Evolutionary conservation across 2,113 vertebrate species (phyloP), one percentile per base, ranked within the genome.

Genomic region (Redunca redunca): DNA sequence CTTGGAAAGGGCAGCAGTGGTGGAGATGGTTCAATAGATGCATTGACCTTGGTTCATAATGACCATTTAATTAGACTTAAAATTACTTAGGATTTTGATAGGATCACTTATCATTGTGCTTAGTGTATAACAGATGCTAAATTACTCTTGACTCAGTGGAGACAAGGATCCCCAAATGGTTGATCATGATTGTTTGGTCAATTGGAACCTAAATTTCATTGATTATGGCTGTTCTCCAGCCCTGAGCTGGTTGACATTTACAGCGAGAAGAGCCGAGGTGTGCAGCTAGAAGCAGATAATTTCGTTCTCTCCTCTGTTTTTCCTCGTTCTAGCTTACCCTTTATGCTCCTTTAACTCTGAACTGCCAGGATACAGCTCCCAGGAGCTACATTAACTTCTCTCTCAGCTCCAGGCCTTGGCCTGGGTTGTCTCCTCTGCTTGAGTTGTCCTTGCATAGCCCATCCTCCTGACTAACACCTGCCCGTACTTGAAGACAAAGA

Each of bases 11-110:
- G 95, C 10, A 26, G 5, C 11, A 55, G 33, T 81, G n/a, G 12
- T 90, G 23, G 67, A 92, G 77, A 88, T 60, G 84, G 40, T 82
- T 55, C 64, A 88, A 40, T 8, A 90, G 74, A 92, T 43, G 40
- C 36, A 67, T 17, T 88, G 81, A 95, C 89, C 71, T 93, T 94
- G 67, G 81, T 89, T 88, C n/a, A 46, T 90, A 85, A 92, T 60
- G 74, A 58, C 33, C 17, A 85, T 30, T 94, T 97, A n/a, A 48
- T 94, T 48, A 6, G 7, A 55, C 43, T 96, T 81, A 88, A 93
- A 92, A 58, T 87, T 46, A 57, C 89, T 82, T 53, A 57, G 43
- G 25, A 30, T 58, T 97, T 93, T 83, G 55, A 84, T 52, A 62
- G 57, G n/a, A 43, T 91, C 88, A 81, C 74, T 94, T 90, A 88